Evolutionary conservation across 2,797 vertebrate species (phyloP).

Genomic region (Bradypodion ventrale): DNA sequence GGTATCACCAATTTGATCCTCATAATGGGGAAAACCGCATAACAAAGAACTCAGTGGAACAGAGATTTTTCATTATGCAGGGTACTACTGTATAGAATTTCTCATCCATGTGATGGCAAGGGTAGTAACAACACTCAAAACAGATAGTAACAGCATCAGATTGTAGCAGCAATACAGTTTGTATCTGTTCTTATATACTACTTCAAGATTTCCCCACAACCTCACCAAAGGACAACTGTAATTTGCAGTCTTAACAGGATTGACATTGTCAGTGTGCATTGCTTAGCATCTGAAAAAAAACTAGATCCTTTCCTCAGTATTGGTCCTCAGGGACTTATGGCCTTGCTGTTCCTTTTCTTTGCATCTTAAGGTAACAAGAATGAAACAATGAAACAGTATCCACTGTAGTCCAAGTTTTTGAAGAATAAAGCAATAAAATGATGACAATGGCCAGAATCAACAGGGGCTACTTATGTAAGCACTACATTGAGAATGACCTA

Average conservation of each 20-base stretch:
- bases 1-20: too few relatives aligned
- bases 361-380: too few relatives aligned
- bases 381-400: too few relatives aligned
- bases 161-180: neutral
- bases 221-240: neutral
- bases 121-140: neutral
- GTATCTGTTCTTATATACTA: neutral
- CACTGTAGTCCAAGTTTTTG: neutral
- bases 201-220: neutral
- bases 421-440: neutral
- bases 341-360: neutral
- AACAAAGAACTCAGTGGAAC: too few relatives aligned
- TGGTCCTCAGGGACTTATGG: neutral
- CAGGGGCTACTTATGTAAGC: neutral
- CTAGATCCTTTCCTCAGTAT: neutral
- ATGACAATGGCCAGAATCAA: neutral
- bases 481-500: too few relatives aligned
- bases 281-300: neutral
- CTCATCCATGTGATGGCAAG: neutral
- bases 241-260: neutral
- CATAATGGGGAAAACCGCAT: too few relatives aligned
- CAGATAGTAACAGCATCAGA: neutral
- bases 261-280: too few relatives aligned
- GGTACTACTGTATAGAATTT: too few relatives aligned
- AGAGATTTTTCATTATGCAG: too few relatives aligned